A percentile compares a stretch with the other conserved stretches of the same genome.
These are phyloP conservation scores for Channa striata DNA, from an alignment of 2,797 vertebrate species.

Conservation along the genomic window DNA sequence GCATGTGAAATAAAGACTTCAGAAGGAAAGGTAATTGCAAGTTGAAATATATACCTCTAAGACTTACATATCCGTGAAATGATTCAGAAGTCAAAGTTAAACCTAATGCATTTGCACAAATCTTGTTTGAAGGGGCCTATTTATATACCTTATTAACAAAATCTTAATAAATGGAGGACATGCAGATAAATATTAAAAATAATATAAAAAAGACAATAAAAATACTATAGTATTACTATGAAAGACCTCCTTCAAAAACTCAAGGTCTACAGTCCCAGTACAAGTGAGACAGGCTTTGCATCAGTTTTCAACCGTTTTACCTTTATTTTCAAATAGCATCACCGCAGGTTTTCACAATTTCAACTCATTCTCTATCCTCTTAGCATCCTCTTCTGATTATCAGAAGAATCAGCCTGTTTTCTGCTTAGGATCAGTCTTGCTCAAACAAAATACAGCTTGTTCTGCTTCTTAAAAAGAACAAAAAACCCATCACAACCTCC, in stretches of 20 bases:
- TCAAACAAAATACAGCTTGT: constrained; percentile 15
- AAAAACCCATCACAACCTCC: constrained; percentile 26
- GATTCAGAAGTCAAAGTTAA: too few species aligned
- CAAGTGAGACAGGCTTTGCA: background rate
- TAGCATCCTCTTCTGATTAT: constrained; percentile 1
- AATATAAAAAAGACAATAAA: too few species aligned
- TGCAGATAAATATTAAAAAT: too few species aligned
- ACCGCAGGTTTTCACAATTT: constrained; percentile 1
- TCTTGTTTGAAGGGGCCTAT: too few species aligned
- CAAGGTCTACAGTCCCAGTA: background rate
- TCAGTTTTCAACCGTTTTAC: background rate
- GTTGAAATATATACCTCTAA: too few species aligned
- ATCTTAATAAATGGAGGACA: too few species aligned
- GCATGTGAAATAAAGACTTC: too few species aligned
- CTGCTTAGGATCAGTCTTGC: constrained; percentile 2
- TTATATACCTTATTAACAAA: too few species aligned
- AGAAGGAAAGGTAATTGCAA: too few species aligned
- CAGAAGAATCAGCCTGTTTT: background rate
- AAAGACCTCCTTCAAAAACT: background rate
- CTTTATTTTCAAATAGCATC: constrained; percentile 2
- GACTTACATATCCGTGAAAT: too few species aligned
- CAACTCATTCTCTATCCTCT: background rate
- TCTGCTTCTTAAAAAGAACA: constrained; percentile 29
- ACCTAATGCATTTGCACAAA: too few species aligned
- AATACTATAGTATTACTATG: too few species aligned